These are phyloP conservation scores for Chaenodraco wilsoni DNA, from an alignment of 2,797 vertebrate genomes.

Conservation along the genomic window DNA sequence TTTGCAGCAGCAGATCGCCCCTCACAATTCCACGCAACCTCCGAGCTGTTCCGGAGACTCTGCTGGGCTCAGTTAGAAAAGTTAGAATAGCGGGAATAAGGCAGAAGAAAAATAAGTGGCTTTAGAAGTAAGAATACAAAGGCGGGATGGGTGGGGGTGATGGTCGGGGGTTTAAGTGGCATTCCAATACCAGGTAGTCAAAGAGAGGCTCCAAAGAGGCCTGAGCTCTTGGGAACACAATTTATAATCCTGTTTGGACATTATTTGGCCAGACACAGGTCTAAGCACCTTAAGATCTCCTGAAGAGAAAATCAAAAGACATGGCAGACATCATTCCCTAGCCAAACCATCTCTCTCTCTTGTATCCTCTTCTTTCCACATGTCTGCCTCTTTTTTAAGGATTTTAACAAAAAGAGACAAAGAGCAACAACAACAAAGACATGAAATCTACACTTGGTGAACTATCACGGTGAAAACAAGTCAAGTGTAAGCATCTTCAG, in stretches of 20 bases:
- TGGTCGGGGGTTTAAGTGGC: constrained; percentile 40
- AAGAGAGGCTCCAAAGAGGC: constrained; percentile 56
- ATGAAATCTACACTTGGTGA: constrained; percentile 14
- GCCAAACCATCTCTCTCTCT: constrained; percentile 18
- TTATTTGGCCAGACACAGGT: constrained; percentile 50
- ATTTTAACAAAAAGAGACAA: neutral
- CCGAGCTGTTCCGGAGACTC: constrained; percentile 63
- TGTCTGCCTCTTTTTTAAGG: constrained; percentile 15
- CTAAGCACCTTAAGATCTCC: constrained; percentile 43
- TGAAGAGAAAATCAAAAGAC: constrained; percentile 37
- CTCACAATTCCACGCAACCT: constrained; percentile 60
- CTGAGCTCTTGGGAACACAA: constrained; percentile 45
- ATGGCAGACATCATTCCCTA: constrained; percentile 33
- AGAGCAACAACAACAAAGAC: neutral
- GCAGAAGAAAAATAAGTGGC: constrained; percentile 33
- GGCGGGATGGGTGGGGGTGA: constrained; percentile 43
- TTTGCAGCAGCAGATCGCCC: constrained; percentile 53
- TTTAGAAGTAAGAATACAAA: constrained; percentile 61
- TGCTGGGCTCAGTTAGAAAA: constrained; percentile 37
- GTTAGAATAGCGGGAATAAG: constrained; percentile 34
- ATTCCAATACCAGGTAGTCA: constrained; percentile 65
- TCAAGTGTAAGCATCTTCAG: neutral
- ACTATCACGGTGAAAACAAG: constrained; percentile 13
- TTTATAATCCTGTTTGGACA: constrained; percentile 69
- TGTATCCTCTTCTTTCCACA: constrained; percentile 6